These are phyloP conservation scores for Agrotis exclamationis DNA, from an alignment of 2,888 invertebrate genomes.

Conservation along the genomic window DNA sequence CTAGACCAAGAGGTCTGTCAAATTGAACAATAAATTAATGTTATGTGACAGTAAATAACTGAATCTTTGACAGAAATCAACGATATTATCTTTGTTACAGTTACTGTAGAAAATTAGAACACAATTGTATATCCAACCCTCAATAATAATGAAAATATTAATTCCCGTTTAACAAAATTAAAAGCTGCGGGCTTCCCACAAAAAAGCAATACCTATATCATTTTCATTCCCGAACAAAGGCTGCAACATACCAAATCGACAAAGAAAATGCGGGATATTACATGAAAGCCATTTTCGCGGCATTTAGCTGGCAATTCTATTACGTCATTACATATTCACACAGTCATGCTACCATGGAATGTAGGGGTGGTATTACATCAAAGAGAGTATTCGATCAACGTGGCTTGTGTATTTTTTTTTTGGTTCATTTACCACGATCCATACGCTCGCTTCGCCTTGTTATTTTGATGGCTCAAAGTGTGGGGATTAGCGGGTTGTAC, in stretches of 20 bases:
- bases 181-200: constrained; percentile 16
- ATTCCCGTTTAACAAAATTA: not conserved
- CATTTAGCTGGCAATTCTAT: constrained; percentile 81
- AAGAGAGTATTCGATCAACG: constrained; percentile 84
- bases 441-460: constrained; percentile 74
- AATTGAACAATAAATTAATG: no score
- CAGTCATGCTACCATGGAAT: constrained; percentile 80
- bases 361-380: constrained; percentile 76
- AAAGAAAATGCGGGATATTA: constrained; percentile 60
- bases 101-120: no score
- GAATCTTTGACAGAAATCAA: no score
- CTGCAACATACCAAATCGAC: constrained; percentile 61
- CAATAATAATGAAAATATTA: not conserved
- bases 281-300: constrained; percentile 76
- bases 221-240: constrained; percentile 39
- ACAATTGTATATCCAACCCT: not conserved
- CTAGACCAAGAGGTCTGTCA: no score
- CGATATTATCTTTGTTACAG: no score
- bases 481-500: constrained; percentile 41
- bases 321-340: constrained; percentile 82
- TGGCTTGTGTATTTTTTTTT: constrained; percentile 78
- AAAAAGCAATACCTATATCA: constrained; percentile 38
- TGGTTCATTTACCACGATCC: constrained; percentile 85
- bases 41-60: no score
- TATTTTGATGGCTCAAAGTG: constrained; percentile 56